Conservation (phyloP, 2,888 invertebrate genomes). For the Pandemis corylana region DNA sequence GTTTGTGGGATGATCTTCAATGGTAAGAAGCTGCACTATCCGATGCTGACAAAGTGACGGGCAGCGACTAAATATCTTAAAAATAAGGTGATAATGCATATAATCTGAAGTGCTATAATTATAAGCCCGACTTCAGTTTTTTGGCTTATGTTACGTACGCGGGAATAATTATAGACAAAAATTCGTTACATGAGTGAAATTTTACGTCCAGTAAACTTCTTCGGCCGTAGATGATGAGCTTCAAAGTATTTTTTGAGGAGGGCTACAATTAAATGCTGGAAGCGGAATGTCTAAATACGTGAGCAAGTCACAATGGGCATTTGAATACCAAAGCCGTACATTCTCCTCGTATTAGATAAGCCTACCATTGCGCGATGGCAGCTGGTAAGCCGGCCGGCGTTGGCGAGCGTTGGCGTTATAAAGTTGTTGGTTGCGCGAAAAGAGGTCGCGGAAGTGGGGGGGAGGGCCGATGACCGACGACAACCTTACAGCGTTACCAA, state of each 20-base stretch:
- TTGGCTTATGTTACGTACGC: no score
- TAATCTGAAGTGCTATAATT: no score
- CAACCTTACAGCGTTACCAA: slow-evolving; percentile 75
- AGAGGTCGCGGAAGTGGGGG: slow-evolving; percentile 73
- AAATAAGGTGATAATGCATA: no score
- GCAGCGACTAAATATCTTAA: no score
- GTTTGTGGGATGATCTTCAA: no score
- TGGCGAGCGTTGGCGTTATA: slow-evolving; percentile 56
- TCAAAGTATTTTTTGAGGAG: neutral
- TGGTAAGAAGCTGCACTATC: no score
- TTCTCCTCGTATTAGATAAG: slow-evolving; percentile 53
- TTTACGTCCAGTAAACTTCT: no score
- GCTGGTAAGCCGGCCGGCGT: slow-evolving; percentile 54
- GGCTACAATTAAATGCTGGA: neutral
- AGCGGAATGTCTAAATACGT: slow-evolving; percentile 5
- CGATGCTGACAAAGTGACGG: no score
- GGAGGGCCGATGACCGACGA: slow-evolving; percentile 77
- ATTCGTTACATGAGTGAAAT: no score
- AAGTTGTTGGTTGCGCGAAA: slow-evolving; percentile 66
- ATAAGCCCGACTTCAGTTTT: no score
- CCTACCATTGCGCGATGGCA: slow-evolving; percentile 55
- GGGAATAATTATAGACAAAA: no score
- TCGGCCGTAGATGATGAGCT: neutral
- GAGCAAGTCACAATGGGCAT: neutral
- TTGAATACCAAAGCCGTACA: slow-evolving; percentile 34